phyloP scores from a whole-genome alignment of 2,113 vertebrate species.

The Tyrannus savana region DNA sequence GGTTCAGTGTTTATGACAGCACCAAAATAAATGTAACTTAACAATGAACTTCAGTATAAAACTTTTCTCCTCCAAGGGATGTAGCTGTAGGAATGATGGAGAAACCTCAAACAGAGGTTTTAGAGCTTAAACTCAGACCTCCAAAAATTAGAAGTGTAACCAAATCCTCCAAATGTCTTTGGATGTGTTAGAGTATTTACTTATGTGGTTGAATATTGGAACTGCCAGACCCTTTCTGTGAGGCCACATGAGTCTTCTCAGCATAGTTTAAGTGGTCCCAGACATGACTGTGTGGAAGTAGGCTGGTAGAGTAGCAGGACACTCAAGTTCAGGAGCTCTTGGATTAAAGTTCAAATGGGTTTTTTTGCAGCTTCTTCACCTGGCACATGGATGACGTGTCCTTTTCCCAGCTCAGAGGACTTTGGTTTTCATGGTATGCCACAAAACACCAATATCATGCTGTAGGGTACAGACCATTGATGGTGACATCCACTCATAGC shows the following conservation, averaged over 20 bases:
- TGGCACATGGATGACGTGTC: not conserved
- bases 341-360: not conserved
- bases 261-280: not conserved
- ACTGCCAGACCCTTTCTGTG: not conserved
- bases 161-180: not conserved
- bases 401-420: not conserved
- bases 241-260: not conserved
- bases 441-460: not conserved
- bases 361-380: not conserved
- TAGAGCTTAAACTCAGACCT: not conserved
- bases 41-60: not conserved
- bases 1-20: not conserved
- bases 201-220: accelerated
- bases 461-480: not conserved
- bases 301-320: not conserved
- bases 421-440: not conserved
- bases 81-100: not conserved
- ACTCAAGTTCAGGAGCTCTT: not conserved
- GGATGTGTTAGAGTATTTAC: not conserved
- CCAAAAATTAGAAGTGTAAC: not conserved
- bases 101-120: not conserved
- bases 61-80: not conserved
- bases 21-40: not conserved
- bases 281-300: not conserved
- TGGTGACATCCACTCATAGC: not conserved